Conservation (phyloP, 2,113 vertebrate species). For the Mus musculus region GRCm39 chr12:50167501-50168000, state of each 20-base stretch:
- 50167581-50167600: slow-evolving; percentile 99
- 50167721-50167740: slow-evolving; percentile 98
- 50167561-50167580: slow-evolving; percentile 96
- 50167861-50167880: slow-evolving; percentile 94
- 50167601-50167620: slow-evolving; percentile 95
- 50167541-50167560: slow-evolving; percentile 99
- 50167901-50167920: slow-evolving; percentile 81
- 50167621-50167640: slow-evolving; percentile 98
- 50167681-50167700: slow-evolving; percentile 95
- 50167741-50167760: slow-evolving; percentile 96
- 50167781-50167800: slow-evolving; percentile 96
- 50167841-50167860: slow-evolving; percentile 95
- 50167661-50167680: slow-evolving; percentile 97
- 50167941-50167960: slow-evolving; percentile 91
- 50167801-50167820: slow-evolving; percentile 94
- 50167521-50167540: slow-evolving; percentile 99
- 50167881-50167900: slow-evolving; percentile 91
- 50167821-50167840: slow-evolving; percentile 97
- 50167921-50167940: slow-evolving; percentile 93
- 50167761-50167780: slow-evolving; percentile 97
- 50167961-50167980: slow-evolving; percentile 90
- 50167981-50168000: slow-evolving; percentile 86
- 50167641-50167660: slow-evolving; percentile 96
- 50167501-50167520: slow-evolving; percentile 99
- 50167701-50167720: slow-evolving; percentile 95